These are phyloP conservation scores for Polypedilum vanderplanki DNA, from an alignment of 1,140 invertebrate genomes.

Conservation along the genomic window DNA sequence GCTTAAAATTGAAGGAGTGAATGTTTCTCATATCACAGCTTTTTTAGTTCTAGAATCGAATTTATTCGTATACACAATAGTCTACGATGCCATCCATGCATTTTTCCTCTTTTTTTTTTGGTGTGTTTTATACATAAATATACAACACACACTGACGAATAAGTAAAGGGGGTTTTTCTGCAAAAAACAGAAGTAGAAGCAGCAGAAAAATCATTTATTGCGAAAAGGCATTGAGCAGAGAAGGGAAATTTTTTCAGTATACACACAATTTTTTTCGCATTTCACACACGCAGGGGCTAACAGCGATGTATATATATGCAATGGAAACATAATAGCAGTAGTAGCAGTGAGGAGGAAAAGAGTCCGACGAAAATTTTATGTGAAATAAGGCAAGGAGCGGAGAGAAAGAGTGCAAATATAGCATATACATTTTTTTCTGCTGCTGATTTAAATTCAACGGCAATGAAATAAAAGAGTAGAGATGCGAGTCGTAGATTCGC, in stretches of 20 bases:
- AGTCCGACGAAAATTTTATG: not conserved
- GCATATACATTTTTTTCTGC: not conserved
- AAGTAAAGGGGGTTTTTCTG: not conserved
- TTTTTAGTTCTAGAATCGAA: not conserved
- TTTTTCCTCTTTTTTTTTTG: not conserved
- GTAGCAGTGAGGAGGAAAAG: not conserved
- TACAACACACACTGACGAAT: not conserved
- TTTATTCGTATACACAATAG: not conserved
- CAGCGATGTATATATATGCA: not conserved
- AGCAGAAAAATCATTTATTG: conserved; percentile 19
- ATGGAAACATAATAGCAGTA: not conserved
- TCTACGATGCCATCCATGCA: not conserved
- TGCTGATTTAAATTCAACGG: conserved; percentile 9
- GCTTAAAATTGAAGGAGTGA: not conserved
- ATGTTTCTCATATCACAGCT: not conserved
- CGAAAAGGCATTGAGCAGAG: not conserved
- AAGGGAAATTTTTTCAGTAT: not conserved
- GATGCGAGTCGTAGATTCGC: not conserved
- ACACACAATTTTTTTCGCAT: conserved; percentile 18
- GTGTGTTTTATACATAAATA: not conserved
- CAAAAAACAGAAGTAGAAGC: not conserved
- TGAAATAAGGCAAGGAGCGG: not conserved
- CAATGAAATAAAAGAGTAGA: not conserved
- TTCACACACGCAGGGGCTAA: not conserved
- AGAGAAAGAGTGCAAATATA: not conserved